These are phyloP conservation scores for Siniperca undulata DNA, from an alignment of 2,797 vertebrate species.

Conservation along the genomic window DNA sequence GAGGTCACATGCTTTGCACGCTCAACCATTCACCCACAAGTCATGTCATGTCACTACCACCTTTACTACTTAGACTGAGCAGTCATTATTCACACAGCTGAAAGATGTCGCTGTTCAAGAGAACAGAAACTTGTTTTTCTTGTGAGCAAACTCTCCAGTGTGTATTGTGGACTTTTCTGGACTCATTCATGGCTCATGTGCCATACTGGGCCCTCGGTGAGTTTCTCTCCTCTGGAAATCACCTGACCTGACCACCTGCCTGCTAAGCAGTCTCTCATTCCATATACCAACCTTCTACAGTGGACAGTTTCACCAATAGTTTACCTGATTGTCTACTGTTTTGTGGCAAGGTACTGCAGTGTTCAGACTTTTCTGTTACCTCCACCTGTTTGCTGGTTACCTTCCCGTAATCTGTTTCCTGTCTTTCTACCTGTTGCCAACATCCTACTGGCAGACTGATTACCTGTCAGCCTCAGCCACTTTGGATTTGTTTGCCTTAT, in stretches of 20 bases:
- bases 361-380: neutral
- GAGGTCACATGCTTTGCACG: no score
- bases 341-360: neutral
- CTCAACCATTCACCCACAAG: neutral
- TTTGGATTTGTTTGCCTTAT: neutral
- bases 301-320: neutral
- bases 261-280: neutral
- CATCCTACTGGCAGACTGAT: conserved; percentile 12
- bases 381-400: neutral
- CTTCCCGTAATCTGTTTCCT: neutral
- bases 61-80: neutral
- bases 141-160: neutral
- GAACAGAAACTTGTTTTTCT: neutral
- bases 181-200: neutral
- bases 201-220: neutral
- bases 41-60: no score
- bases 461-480: neutral
- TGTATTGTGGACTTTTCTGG: neutral
- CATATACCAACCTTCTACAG: neutral
- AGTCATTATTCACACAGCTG: neutral
- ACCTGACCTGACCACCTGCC: conserved; percentile 1
- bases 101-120: neutral
- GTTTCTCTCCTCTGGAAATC: neutral
- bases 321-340: neutral
- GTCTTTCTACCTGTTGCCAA: conserved; percentile 12